These are phyloP conservation scores for Campoplex capitator DNA, from an alignment of 2,888 invertebrate species.

Conservation along the genomic window DNA sequence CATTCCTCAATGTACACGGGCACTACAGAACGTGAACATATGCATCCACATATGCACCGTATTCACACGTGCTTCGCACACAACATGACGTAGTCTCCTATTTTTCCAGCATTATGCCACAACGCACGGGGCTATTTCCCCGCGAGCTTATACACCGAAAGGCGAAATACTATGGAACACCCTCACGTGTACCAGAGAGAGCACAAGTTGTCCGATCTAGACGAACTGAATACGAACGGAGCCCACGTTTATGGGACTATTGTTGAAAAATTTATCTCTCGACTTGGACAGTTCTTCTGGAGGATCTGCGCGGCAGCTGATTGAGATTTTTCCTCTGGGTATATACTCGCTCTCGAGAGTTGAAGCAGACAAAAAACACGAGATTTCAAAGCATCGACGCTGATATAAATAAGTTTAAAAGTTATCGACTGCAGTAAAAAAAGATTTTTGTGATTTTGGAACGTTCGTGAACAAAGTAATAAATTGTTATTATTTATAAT, in stretches of 20 bases:
- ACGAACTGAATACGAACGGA: slow-evolving; percentile 51
- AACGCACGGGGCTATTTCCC: slow-evolving; percentile 53
- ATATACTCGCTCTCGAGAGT: slow-evolving; percentile 48
- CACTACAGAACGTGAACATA: slow-evolving; percentile 24
- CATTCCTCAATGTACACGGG: slow-evolving; percentile 1
- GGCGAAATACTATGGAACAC: slow-evolving; percentile 41
- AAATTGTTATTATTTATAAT: neutral
- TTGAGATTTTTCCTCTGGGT: slow-evolving; percentile 78
- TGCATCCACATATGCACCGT: slow-evolving; percentile 39
- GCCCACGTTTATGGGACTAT: slow-evolving; percentile 66
- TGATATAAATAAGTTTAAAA: neutral
- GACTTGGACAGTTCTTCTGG: slow-evolving; percentile 72
- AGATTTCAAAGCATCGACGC: neutral
- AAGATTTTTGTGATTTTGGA: too few species aligned
- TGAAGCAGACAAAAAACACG: slow-evolving; percentile 16
- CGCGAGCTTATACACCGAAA: slow-evolving; percentile 41
- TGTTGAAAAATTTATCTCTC: slow-evolving; percentile 72
- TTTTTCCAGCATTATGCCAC: slow-evolving; percentile 46
- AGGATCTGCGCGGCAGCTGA: slow-evolving; percentile 81
- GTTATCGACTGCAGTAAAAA: neutral
- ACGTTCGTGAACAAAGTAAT: neutral
- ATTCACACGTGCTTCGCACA: slow-evolving; percentile 41
- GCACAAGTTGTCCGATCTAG: slow-evolving; percentile 4
- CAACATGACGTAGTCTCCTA: neutral
- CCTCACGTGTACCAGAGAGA: slow-evolving; percentile 46